Percentiles rank a stretch among this genome's conserved stretches.
Evolutionary conservation across 2,888 invertebrate genomes (phyloP).

Genomic region (Aphrophora alni): DNA sequence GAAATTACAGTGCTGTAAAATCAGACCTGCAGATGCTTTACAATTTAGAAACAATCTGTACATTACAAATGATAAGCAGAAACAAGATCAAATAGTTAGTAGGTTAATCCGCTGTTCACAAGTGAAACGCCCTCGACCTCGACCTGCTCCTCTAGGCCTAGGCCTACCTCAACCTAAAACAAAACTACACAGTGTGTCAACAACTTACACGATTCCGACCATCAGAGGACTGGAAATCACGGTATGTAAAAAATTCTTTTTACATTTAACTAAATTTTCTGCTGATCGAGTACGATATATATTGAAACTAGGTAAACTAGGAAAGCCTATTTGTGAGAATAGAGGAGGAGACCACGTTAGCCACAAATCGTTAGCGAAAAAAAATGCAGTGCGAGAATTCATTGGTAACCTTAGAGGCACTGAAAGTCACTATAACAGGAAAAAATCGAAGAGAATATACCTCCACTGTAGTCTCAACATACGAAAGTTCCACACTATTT

Average conservation of each 20-base stretch:
- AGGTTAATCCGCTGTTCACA: neutral
- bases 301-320: neutral
- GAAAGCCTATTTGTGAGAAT: neutral
- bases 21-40: too few species aligned
- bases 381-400: neutral
- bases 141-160: too few species aligned
- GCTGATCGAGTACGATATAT: neutral
- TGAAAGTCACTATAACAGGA: slow-evolving; percentile 10
- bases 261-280: slow-evolving; percentile 6
- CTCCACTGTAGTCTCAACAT: neutral
- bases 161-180: too few species aligned
- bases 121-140: slow-evolving; percentile 8
- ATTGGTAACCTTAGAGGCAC: neutral
- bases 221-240: neutral
- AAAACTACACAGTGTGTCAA: neutral
- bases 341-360: too few species aligned
- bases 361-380: too few species aligned
- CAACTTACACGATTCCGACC: neutral
- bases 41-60: slow-evolving; percentile 2
- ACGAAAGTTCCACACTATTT: neutral
- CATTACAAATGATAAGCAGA: neutral
- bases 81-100: neutral
- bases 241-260: slow-evolving; percentile 10
- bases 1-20: slow-evolving; percentile 9
- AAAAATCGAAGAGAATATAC: slow-evolving; percentile 2